Evolutionary conservation across 2,797 vertebrate genomes (phyloP), one percentile per base, ranked within the genome.

Genomic region (Steatocranus sp.): DNA sequence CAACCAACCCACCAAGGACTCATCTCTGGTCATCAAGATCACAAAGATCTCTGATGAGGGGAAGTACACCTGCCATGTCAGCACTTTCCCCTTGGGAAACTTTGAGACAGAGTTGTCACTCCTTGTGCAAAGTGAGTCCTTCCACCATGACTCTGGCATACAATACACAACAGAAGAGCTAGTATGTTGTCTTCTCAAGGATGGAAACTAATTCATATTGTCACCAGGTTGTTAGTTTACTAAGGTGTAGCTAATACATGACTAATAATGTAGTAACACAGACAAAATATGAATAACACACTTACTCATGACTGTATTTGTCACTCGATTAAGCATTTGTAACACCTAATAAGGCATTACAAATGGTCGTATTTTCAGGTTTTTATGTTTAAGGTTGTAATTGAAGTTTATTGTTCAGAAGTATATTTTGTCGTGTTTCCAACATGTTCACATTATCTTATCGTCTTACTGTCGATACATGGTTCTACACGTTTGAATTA

Each of bases 71-170:
- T 99, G 98, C 18, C 96, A 85, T 11, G 93, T 98, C 84, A 93
- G 23, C 92, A 96, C 96, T 83, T 98, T 96, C 88, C 98, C 98
- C 1, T 18, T 75, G 0, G 98, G 98, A 58, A 98, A 41, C 93
- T 97, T 98, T 80, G 96, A 97, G 11, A 92, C 11, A 0, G 50
- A 85, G 11, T 81, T 98, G 75, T 95, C 87, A 1, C 96, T 99
- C 86, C 94, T 73, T 10, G 95, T 97, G 20, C 92, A 94, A 94
- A 96, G 96, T 97, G 90, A 96, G 96, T 95, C 6, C 53, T 38
- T 73, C 6, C 38, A 11, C 9, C 12, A 14, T 48, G 6, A 4
- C 58, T 27, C 66, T 48, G 38, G 14, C 41, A 25, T 41, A 32
- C 18, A 27, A 23, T 20, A 9, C 58, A 14, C 49, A 66, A 9